phyloP scores from a whole-genome alignment of 2,797 vertebrate species.

The Euthynnus affinis region DNA sequence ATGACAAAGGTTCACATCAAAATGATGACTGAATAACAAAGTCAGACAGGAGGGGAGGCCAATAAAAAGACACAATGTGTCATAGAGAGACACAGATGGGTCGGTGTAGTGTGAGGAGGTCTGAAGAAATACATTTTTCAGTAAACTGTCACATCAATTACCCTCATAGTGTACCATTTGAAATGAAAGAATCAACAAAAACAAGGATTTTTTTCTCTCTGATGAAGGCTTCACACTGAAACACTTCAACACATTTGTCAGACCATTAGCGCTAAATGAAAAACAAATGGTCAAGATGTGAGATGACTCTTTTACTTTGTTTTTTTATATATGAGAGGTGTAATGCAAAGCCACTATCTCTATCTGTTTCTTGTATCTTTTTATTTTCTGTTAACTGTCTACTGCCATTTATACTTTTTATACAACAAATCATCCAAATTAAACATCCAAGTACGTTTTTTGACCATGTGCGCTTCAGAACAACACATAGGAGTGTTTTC shows the following conservation, averaged over 20 bases:
- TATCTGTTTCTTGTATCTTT: too few species aligned
- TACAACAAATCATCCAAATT: too few species aligned
- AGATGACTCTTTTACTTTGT: too few species aligned
- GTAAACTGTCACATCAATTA: slow-evolving; percentile 58
- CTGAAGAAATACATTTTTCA: slow-evolving; percentile 51
- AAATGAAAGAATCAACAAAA: slow-evolving; percentile 48
- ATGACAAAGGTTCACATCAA: slow-evolving; percentile 55
- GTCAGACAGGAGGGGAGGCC: slow-evolving; percentile 17
- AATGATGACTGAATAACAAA: slow-evolving; percentile 57
- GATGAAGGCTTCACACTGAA: slow-evolving; percentile 9
- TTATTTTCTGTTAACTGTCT: too few species aligned
- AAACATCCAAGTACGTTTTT: too few species aligned
- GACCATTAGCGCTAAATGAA: background rate
- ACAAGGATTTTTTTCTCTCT: background rate
- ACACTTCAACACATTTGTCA: background rate
- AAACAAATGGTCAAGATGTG: slow-evolving; percentile 10
- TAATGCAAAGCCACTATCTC: too few species aligned
- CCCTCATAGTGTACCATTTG: slow-evolving; percentile 21
- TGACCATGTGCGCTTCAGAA: too few species aligned
- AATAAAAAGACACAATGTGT: slow-evolving; percentile 46
- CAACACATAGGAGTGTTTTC: too few species aligned
- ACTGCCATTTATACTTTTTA: too few species aligned
- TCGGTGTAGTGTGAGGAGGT: slow-evolving; percentile 26
- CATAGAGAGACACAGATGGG: slow-evolving; percentile 26
- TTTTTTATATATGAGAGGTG: background rate